Conservation (phyloP, 2,888 invertebrate genomes). For the Heteropelma amictum region DNA sequence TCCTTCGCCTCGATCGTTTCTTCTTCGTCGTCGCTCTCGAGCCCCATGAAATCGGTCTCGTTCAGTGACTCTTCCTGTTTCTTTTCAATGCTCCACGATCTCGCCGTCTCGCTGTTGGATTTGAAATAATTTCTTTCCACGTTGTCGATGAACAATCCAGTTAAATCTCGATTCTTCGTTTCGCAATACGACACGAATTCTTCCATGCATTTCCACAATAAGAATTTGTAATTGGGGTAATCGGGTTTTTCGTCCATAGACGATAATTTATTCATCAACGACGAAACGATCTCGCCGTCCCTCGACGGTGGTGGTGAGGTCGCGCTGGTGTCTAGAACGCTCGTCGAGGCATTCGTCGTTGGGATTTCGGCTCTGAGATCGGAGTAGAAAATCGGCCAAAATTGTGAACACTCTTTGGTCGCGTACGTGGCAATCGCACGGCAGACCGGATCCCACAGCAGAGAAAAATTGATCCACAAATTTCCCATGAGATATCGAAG, state of each 20-base stretch:
- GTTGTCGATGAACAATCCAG: conserved; percentile 89
- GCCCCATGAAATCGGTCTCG: conserved; percentile 55
- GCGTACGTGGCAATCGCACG: conserved; percentile 89
- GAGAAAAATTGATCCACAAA: conserved; percentile 91
- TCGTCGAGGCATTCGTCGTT: conserved; percentile 78
- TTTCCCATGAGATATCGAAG: conserved; percentile 90
- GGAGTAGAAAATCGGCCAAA: conserved; percentile 86
- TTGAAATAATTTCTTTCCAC: conserved; percentile 84
- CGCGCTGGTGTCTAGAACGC: conserved; percentile 70
- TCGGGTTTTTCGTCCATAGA: conserved; percentile 83
- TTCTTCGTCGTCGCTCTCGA: conserved; percentile 72
- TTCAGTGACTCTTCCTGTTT: conserved; percentile 59
- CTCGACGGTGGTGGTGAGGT: conserved; percentile 66
- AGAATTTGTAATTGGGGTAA: conserved; percentile 86
- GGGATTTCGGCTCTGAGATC: conserved; percentile 80
- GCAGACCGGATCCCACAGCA: conserved; percentile 91
- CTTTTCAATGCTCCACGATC: conserved; percentile 80
- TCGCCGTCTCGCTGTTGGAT: conserved; percentile 80
- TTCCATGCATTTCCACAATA: conserved; percentile 90
- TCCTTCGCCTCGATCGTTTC: conserved; percentile 39
- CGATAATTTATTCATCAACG: conserved; percentile 67
- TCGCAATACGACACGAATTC: conserved; percentile 88
- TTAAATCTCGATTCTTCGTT: conserved; percentile 88
- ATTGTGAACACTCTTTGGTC: conserved; percentile 79
- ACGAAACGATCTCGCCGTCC: conserved; percentile 63